These are phyloP conservation scores for Pteria penguin DNA, from an alignment of 2,888 invertebrate species.

Conservation along the genomic window DNA sequence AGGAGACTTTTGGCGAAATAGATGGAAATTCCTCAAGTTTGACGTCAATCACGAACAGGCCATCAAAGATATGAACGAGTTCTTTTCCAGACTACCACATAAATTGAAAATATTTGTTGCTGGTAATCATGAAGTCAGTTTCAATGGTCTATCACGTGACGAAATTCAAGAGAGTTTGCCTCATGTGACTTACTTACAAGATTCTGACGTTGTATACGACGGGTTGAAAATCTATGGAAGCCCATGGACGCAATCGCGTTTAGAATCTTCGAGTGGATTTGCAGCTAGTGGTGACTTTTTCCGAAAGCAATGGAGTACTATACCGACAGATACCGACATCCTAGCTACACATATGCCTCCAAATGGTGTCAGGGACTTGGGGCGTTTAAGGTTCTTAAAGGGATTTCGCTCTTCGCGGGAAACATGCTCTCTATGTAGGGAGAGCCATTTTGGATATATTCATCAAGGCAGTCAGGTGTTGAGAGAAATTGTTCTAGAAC, in stretches of 20 bases:
- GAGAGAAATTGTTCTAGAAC: conserved; percentile 52
- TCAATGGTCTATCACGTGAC: conserved; percentile 50
- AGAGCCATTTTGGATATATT: conserved; percentile 46
- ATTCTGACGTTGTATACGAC: conserved; percentile 60
- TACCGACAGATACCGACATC: conserved; percentile 71
- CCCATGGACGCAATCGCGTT: conserved; percentile 69
- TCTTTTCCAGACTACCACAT: conserved; percentile 69
- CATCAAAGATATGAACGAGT: conserved; percentile 52
- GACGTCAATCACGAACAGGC: conserved; percentile 42
- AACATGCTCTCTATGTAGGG: conserved; percentile 48
- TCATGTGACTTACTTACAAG: conserved; percentile 71
- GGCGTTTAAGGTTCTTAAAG: conserved; percentile 45
- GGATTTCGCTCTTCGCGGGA: conserved; percentile 28
- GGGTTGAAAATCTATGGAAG: conserved; percentile 75
- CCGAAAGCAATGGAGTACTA: conserved; percentile 62
- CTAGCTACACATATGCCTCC: conserved; percentile 74
- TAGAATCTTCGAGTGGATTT: conserved; percentile 66
- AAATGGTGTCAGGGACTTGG: conserved; percentile 66
- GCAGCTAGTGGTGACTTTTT: conserved; percentile 53
- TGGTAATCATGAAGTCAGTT: conserved; percentile 73
- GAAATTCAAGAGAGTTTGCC: conserved; percentile 60
- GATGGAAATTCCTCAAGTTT: conserved; percentile 34
- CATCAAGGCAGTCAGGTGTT: conserved; percentile 66
- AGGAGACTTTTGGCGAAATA: conserved; percentile 68
- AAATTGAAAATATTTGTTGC: conserved; percentile 74